Base-by-base conservation (phyloP, 53 echinoderm and acorn worm species). In the Apostichopus leukothele region DNA sequence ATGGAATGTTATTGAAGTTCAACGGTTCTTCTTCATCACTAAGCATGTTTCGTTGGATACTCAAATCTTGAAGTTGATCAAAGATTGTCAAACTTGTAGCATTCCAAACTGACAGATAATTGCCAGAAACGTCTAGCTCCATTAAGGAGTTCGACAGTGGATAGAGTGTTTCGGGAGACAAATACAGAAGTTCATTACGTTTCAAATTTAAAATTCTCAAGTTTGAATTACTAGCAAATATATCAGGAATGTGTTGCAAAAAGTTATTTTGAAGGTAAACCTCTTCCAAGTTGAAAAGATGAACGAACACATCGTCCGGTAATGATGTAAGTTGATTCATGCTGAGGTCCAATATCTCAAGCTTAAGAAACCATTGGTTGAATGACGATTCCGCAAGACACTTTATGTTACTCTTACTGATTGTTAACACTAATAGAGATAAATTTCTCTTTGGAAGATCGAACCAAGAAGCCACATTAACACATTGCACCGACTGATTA, bases 401-500 rank as follows among this genome's bases (percentile, higher is more conserved):
- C 22, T 53, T 20, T 53, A 81, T 81, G 21, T 53, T 12, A 81
- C 23, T 57, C 0, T 81, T n/a, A 54, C 54, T 55, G 6, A 81
- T 50, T 4, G 5, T 23, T 81, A 81, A 23, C 16, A 22, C 18
- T 14, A 81, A 54, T 5, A 81, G 81, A 1, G 57, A 81, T 54
- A 81, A 23, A 55, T 59, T 81, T 12, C 20, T 7, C 53, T n/a
- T 52, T 1, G 59, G 55, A 5, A n/a, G 60, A 55, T 81, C 81
- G 59, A 81, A 81, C 81, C 81, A 81, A 3, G 81, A 81, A 53
- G 81, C 19, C 7, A 21, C 81, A 54, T 81, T 55, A 2, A 81
- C 60, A 54, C 81, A 81, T 57, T 3, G 9, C 51, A 6, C n/a
- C 16, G 50, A 13, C 50, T n/a, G 10, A 51, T 52, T 16, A 51